Percentiles rank a stretch among this genome's conserved stretches.
Evolutionary conservation across 2,113 vertebrate genomes (phyloP).

Genomic region (Strigops habroptila): DNA sequence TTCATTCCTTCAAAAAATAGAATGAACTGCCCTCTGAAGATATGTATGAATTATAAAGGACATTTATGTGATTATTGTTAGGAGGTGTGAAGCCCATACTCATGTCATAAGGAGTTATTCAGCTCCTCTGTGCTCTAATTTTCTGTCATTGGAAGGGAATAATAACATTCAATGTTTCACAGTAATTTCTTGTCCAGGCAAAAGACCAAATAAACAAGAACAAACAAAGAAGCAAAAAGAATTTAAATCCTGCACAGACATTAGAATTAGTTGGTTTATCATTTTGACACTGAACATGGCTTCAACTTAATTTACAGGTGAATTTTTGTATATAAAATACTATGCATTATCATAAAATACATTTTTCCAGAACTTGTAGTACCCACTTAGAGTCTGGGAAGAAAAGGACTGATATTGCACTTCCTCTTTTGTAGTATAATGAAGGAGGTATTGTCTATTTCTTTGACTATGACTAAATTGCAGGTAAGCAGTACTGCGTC

Average conservation of each 20-base stretch:
- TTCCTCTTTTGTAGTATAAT: not conserved
- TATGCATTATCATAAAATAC: not conserved
- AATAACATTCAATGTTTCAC: not conserved
- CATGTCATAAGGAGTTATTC: not conserved
- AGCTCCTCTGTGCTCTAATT: not conserved
- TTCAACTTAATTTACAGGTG: not conserved
- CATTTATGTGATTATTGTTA: not conserved
- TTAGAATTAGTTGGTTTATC: not conserved
- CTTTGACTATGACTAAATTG: not conserved
- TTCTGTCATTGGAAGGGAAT: not conserved
- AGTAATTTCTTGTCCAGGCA: not conserved
- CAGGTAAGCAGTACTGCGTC: not conserved
- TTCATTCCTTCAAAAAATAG: not conserved
- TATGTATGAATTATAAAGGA: not conserved
- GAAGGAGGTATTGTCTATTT: not conserved
- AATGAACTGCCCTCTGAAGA: not conserved
- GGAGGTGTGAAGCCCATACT: not conserved
- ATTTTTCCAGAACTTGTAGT: not conserved
- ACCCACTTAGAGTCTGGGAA: not conserved
- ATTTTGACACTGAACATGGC: not conserved
- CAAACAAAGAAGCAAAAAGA: not conserved
- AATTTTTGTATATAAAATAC: not conserved
- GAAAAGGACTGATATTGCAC: not conserved
- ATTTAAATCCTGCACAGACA: not conserved
- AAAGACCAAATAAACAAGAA: not conserved